Percentiles rank a stretch among this genome's conserved stretches.
These are phyloP conservation scores for Andrena flavipes DNA, from an alignment of 2,888 invertebrate genomes.

Conservation along the genomic window DNA sequence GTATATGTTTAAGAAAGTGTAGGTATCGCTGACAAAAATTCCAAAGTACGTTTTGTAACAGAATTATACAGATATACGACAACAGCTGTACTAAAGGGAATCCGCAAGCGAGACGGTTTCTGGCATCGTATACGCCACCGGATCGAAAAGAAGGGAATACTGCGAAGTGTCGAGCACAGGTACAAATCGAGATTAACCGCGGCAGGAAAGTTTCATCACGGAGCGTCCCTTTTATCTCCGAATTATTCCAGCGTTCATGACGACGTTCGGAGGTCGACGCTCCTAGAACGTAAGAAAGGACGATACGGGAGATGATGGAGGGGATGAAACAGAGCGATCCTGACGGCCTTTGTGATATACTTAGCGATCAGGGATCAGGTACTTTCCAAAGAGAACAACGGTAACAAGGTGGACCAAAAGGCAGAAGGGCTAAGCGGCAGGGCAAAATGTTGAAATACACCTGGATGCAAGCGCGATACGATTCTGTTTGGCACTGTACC, in stretches of 20 bases:
- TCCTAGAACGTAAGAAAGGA: background rate
- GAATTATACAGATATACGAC: background rate
- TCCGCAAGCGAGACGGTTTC: background rate
- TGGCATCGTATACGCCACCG: background rate
- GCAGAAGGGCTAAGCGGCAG: background rate
- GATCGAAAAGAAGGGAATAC: background rate
- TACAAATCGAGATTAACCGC: background rate
- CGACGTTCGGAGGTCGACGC: slow-evolving; percentile 1
- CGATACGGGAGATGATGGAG: background rate
- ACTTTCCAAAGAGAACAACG: background rate
- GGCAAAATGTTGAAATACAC: slow-evolving; percentile 18
- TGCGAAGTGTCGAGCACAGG: background rate
- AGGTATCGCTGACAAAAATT: background rate
- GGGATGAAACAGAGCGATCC: background rate
- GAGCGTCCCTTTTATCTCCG: background rate
- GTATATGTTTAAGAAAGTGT: background rate
- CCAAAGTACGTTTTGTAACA: background rate
- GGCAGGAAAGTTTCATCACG: background rate
- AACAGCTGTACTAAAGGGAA: slow-evolving; percentile 24
- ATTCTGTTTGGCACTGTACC: slow-evolving; percentile 58
- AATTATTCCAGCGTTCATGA: slow-evolving; percentile 7
- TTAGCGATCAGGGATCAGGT: background rate
- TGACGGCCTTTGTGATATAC: background rate
- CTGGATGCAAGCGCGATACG: slow-evolving; percentile 13
- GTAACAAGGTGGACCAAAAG: background rate